Base-by-base conservation (phyloP, 2,797 vertebrate species). In the Orientallactaga sibirica region DNA sequence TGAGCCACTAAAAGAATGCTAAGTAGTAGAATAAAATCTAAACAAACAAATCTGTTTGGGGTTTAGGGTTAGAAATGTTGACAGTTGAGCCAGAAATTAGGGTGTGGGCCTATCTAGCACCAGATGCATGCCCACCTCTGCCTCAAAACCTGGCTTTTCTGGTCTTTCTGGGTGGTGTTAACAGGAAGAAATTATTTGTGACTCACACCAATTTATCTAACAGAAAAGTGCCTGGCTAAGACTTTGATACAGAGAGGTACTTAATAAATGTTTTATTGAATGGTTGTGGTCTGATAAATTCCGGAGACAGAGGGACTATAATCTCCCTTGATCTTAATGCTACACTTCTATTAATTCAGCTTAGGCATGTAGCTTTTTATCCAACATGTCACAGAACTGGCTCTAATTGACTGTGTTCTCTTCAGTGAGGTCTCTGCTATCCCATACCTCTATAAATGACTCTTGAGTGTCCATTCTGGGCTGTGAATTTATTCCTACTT, bases 261-360 rank as follows among this genome's bases (percentile, higher is more conserved):
- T 93, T 86, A 93, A 75, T 94, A 93, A 92, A 82, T 84, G 58
- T 88, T 90, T 94, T 90, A 93, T 67, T 86, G 68, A 87, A 88
- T 88, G 61, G 71, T 52, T 84, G 25, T 90, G 37, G 76, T 92
- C 41, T 96, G 86, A 94, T 93, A 95, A 94, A 88, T 87, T 95
- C 90, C 75, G 41, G 92, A 96, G 67, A 90, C 22, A 61, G 7
- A 33, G 58, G 9, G 68, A 83, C 58, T 48, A 83, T 89, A 82
- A 71, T 92, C 86, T 90, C 86, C 80, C 68, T 90, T 84, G 95
- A 94, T 94, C 93, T 93, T 89, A 93, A 92, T 64, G 84, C 68
- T 55, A 25, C 1, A 7, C 18, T 94, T 91, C 88, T 88, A 88
- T 93, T 93, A 90, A 95, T 70, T 81, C 70, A 58, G 55, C 6